Evolutionary conservation across 2,797 vertebrate species (phyloP), one percentile per base, ranked within the genome.

Genomic region (Mastacembelus armatus): DNA sequence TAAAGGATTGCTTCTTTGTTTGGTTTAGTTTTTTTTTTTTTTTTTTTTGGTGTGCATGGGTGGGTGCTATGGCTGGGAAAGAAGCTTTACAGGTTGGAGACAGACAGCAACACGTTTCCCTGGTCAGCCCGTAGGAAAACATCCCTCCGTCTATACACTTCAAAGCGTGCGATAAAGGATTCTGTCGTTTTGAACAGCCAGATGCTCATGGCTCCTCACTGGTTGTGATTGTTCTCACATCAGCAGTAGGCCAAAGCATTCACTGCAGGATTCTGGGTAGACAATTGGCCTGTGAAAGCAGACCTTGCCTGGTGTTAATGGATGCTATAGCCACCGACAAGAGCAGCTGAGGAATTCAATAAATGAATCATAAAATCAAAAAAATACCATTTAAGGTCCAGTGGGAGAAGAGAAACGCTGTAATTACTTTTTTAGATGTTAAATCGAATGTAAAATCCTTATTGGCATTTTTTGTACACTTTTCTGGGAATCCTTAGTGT

Each of bases 281-380:
- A 93, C 91, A 94, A 94, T 94, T 88, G 78, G 91, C 83, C 71
- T 73, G 83, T 92, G 89, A 92, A 82, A 90, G 76, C 83, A 85
- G 78, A 88, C 88, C 79, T 89, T 72, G 93, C 87, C 85, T 90
- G 80, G 81, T 89, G 90, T 92, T 93, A 92, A 90, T 90, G 91
- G 89, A 91, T 89, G 88, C 91, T 94, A 88, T 91, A 94, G 93
- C 87, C 85, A 89, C 93, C 86, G 77, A 86, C 90, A 88, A 88
- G 77, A 92, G 83, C 82, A 81, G 91, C 90, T 80, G 75, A 94
- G 89, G 90, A 95, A 95, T 95, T 94, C 91, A 91, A 93, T 87
- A 92, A 92, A 84, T 90, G 92, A 95, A 95, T 95, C 83, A 92
- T 92, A 93, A 94, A 95, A 93, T 93, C 74, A 88, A 90, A 90